Percentiles rank a stretch among this genome's conserved stretches.
These are phyloP conservation scores for Hydrolagus colliei DNA, from an alignment of 2,797 vertebrate genomes.

Conservation along the genomic window DNA sequence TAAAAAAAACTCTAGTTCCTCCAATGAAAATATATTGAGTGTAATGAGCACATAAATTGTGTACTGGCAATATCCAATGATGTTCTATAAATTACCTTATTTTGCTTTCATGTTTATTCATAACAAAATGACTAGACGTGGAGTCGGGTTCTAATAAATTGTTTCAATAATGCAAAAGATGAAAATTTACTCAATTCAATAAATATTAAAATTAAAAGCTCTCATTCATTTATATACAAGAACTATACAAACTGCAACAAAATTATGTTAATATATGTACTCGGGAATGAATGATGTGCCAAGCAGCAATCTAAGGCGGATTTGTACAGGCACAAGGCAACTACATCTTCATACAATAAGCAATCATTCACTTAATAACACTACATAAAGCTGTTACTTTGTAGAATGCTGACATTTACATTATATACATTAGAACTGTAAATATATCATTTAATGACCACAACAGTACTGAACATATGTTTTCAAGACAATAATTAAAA, in stretches of 20 bases:
- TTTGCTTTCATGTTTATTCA: not conserved
- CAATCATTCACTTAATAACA: conserved; percentile 35
- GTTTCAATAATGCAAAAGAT: conserved; percentile 18
- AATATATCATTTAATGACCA: conserved; percentile 51
- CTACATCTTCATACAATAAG: not conserved
- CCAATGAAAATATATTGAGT: not conserved
- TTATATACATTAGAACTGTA: conserved; percentile 65
- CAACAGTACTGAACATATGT: conserved; percentile 27
- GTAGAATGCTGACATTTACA: conserved; percentile 57
- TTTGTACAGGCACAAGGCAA: conserved; percentile 40
- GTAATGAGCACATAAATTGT: not conserved
- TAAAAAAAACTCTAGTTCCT: conserved; percentile 1
- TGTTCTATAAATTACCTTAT: conserved; percentile 14
- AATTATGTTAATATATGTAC: conserved; percentile 52
- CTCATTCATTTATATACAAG: conserved; percentile 71
- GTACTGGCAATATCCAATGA: not conserved
- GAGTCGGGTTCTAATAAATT: conserved; percentile 17
- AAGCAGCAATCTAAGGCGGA: conserved; percentile 32
- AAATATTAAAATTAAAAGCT: conserved; percentile 80
- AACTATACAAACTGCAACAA: conserved; percentile 66
- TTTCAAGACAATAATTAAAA: conserved; percentile 12
- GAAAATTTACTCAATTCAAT: conserved; percentile 60
- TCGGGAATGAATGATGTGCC: conserved; percentile 47
- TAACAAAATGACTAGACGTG: not conserved
- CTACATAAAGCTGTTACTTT: conserved; percentile 37